These are phyloP conservation scores for Mystacides longicornis DNA, from an alignment of 2,888 invertebrate genomes.

Conservation along the genomic window DNA sequence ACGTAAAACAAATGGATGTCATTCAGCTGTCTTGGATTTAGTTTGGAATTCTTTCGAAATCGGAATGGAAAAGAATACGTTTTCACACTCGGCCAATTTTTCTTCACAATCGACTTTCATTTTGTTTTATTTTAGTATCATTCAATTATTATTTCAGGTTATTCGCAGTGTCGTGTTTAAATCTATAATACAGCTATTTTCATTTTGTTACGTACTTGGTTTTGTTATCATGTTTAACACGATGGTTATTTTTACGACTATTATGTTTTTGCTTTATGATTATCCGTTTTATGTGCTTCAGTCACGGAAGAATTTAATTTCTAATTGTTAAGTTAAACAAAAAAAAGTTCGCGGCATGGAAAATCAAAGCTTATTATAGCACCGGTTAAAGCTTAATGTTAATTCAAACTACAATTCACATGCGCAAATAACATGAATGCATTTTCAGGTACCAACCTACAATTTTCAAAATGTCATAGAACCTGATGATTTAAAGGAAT, in stretches of 20 bases:
- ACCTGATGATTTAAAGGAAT: too few species aligned
- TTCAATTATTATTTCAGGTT: too few species aligned
- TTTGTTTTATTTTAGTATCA: background rate
- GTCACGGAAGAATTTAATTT: background rate
- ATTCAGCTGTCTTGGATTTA: background rate
- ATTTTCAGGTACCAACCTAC: too few species aligned
- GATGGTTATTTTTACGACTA: background rate
- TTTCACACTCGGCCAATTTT: background rate
- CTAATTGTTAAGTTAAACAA: background rate
- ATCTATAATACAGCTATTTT: too few species aligned
- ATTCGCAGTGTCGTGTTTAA: too few species aligned
- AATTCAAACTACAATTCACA: too few species aligned
- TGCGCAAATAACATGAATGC: too few species aligned
- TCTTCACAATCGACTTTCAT: background rate
- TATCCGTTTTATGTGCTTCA: background rate
- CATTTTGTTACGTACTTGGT: background rate
- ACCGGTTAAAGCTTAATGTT: too few species aligned
- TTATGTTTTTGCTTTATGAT: background rate
- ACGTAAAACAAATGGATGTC: background rate
- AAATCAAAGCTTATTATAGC: too few species aligned
- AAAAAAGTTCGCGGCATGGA: too few species aligned
- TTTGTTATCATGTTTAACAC: background rate
- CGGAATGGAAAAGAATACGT: background rate
- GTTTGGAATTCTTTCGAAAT: slow-evolving; percentile 1
- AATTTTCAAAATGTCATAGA: too few species aligned